Percentiles rank a stretch among this genome's conserved stretches.
These are phyloP conservation scores for Meteorus sp. DNA, from an alignment of 1,140 invertebrate genomes.

Conservation along the genomic window DNA sequence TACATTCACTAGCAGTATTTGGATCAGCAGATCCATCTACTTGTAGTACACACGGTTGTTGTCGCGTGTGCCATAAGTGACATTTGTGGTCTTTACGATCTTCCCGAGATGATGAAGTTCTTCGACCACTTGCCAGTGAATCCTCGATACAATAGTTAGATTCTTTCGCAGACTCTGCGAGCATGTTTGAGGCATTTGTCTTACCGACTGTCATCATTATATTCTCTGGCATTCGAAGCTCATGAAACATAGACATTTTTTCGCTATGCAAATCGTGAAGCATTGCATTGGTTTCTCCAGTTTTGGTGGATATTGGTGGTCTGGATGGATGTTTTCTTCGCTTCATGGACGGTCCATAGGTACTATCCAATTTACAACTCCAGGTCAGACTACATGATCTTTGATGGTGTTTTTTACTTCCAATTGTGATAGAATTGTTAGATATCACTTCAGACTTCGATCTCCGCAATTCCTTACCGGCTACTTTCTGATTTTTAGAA, in stretches of 20 bases:
- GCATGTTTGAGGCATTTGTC: slow-evolving; percentile 41
- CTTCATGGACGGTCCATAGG: slow-evolving; percentile 65
- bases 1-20: slow-evolving; percentile 54
- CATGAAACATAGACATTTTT: slow-evolving; percentile 47
- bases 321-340: slow-evolving; percentile 66
- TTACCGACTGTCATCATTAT: slow-evolving; percentile 56
- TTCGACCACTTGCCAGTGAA: slow-evolving; percentile 33
- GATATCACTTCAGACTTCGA: slow-evolving; percentile 67
- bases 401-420: slow-evolving; percentile 62
- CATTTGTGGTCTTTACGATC: slow-evolving; percentile 53
- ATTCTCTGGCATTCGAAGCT: slow-evolving; percentile 54
- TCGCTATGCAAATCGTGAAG: slow-evolving; percentile 47
- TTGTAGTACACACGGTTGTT: slow-evolving; percentile 59
- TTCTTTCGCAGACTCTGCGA: slow-evolving; percentile 42
- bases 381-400: slow-evolving; percentile 69
- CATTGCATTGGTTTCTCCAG: slow-evolving; percentile 42
- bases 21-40: slow-evolving; percentile 68
- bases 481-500: slow-evolving; percentile 50
- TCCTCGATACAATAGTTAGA: slow-evolving; percentile 48
- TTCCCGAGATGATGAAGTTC: slow-evolving; percentile 37
- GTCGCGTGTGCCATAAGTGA: slow-evolving; percentile 51
- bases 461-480: slow-evolving; percentile 63
- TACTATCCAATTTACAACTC: slow-evolving; percentile 68
- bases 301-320: slow-evolving; percentile 26
- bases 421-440: slow-evolving; percentile 52